Percentiles rank a stretch among this genome's conserved stretches.
These are phyloP conservation scores for Gymnothorax javanicus DNA, from an alignment of 2,797 vertebrate genomes.

Conservation along the genomic window DNA sequence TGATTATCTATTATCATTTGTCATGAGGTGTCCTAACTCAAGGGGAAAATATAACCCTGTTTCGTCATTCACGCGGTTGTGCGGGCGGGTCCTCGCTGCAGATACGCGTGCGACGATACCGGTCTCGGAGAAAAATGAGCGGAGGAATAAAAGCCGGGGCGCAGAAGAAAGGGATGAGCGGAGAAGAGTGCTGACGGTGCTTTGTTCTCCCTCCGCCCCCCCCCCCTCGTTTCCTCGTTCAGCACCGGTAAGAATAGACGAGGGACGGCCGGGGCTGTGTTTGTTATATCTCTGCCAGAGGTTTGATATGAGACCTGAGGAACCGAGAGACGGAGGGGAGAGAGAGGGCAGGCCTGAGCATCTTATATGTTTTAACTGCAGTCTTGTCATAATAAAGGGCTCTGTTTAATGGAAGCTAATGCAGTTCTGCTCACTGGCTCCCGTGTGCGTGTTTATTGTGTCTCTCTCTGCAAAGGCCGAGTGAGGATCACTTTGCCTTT, in stretches of 20 bases:
- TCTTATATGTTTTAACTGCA: slow-evolving; percentile 38
- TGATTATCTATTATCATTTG: slow-evolving; percentile 99
- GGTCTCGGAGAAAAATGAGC: slow-evolving; percentile 99
- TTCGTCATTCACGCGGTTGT: slow-evolving; percentile 80
- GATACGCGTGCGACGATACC: slow-evolving; percentile 96
- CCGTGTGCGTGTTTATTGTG: not conserved
- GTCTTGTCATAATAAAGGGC: slow-evolving; percentile 45
- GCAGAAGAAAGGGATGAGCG: slow-evolving; percentile 76
- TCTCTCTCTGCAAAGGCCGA: slow-evolving; percentile 30
- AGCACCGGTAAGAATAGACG: slow-evolving; percentile 71
- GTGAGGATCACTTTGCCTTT: slow-evolving; percentile 24
- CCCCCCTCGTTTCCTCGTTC: slow-evolving; percentile 61
- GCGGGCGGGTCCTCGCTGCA: slow-evolving; percentile 83
- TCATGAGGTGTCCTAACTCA: slow-evolving; percentile 99
- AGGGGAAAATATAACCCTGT: slow-evolving; percentile 99
- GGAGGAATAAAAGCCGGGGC: slow-evolving; percentile 88
- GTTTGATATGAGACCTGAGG: slow-evolving; percentile 48
- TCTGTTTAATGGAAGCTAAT: slow-evolving; percentile 46
- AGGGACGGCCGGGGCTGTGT: slow-evolving; percentile 67
- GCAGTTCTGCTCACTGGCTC: slow-evolving; percentile 34
- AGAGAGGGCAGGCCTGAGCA: slow-evolving; percentile 11
- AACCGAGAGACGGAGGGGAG: slow-evolving; percentile 37
- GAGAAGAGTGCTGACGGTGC: slow-evolving; percentile 79
- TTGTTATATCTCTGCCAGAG: slow-evolving; percentile 52
- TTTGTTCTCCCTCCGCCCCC: slow-evolving; percentile 81